Percentiles rank a stretch among this genome's conserved stretches.
Conservation (phyloP, 2,113 vertebrate species). For the Apteryx owenii region DNA sequence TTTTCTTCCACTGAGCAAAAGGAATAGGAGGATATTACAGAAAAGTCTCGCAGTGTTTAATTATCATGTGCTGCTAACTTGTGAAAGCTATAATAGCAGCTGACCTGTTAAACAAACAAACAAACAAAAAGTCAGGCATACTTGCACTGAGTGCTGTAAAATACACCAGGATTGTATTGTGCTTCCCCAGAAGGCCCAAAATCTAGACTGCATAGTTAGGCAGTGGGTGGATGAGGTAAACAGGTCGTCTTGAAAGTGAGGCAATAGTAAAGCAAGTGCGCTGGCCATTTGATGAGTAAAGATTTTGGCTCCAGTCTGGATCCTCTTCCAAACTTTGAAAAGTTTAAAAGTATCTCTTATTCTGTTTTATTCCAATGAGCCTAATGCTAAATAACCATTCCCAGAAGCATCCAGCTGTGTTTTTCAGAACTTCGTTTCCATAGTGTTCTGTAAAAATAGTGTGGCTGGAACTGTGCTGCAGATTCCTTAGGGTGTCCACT, state of each 20-base stretch:
- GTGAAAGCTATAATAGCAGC: background rate
- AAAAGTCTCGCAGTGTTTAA: background rate
- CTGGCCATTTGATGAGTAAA: background rate
- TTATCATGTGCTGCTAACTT: background rate
- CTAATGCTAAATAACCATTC: conserved; percentile 14
- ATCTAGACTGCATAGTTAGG: background rate
- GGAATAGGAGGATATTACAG: background rate
- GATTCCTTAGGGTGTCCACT: conserved; percentile 43
- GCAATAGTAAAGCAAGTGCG: background rate
- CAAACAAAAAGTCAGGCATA: background rate
- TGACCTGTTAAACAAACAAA: background rate
- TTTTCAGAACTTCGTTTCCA: conserved; percentile 16
- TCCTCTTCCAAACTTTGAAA: background rate
- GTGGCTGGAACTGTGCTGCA: background rate
- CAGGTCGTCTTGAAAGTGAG: background rate
- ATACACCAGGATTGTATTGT: background rate
- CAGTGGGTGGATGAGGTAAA: background rate
- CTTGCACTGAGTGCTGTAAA: background rate
- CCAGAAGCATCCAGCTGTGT: background rate
- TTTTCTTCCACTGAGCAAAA: background rate
- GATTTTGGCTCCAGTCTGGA: background rate
- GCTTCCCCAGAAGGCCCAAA: background rate
- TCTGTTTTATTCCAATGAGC: background rate
- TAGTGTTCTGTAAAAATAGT: conserved; percentile 19
- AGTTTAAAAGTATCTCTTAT: background rate